Conservation (phyloP, 1,140 invertebrate species). For the Heterodera carotae region DNA sequence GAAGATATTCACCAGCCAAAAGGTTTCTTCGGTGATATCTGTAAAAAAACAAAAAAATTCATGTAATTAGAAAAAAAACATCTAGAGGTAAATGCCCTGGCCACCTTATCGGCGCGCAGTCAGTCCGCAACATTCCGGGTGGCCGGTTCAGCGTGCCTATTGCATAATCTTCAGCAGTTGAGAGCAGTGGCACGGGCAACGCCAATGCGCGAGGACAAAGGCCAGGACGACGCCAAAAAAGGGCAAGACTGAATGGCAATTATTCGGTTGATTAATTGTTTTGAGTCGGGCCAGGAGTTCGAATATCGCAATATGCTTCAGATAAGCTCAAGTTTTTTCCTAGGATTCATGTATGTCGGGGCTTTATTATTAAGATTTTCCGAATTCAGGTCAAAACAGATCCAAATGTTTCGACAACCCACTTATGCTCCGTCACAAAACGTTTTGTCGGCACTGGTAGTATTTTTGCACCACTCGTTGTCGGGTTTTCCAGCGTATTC, state of each 20-base stretch:
- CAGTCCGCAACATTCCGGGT: slow-evolving; percentile 14
- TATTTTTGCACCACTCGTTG: neutral
- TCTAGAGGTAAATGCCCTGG: neutral
- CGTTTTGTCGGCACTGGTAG: slow-evolving; percentile 5
- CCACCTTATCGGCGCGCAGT: slow-evolving; percentile 18
- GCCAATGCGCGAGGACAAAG: slow-evolving; percentile 4
- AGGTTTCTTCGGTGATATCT: slow-evolving; percentile 18
- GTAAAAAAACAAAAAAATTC: neutral
- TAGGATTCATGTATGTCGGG: no score
- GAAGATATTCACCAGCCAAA: slow-evolving; percentile 19
- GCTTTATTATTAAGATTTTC: no score
- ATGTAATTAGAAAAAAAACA: neutral
- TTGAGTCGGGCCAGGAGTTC: neutral
- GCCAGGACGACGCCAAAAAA: slow-evolving; percentile 24
- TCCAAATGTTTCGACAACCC: neutral
- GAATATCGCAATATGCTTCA: no score
- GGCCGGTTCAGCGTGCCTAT: slow-evolving; percentile 7
- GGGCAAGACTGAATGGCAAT: slow-evolving; percentile 21
- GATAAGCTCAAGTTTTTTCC: no score
- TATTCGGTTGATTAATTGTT: neutral
- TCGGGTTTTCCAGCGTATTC: slow-evolving; percentile 7
- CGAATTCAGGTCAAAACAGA: neutral
- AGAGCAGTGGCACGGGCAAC: slow-evolving; percentile 6
- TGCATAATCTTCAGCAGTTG: neutral
- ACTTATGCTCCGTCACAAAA: slow-evolving; percentile 29